Base-by-base conservation (phyloP, 35 echinoderm and acorn worm genomes). In the Holothuria glaberrima region DNA sequence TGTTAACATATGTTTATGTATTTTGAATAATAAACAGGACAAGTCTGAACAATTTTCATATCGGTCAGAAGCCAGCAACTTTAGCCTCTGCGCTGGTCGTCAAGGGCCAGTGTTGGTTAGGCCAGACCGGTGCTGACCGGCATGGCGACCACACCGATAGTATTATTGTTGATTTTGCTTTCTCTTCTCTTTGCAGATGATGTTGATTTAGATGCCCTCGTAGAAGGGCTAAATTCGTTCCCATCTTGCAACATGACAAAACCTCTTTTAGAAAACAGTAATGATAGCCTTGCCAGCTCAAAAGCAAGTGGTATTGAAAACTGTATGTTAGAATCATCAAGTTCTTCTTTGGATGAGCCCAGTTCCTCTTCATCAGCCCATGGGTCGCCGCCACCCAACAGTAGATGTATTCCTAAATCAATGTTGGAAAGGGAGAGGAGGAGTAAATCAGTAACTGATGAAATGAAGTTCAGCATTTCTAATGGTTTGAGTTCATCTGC, bases 191-290 rank as follows among this genome's bases (percentile, higher is more conserved):
- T 18, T 22, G 22, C 84, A 96, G 94, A 95, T 71, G 94, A 96
- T 64, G 94, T 96, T 58, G 94, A 96, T 58, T 75, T 93, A 66
- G 94, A 96, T 88, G 91, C 91, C 22, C 77, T 96, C 12, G 91
- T 96, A 17, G 92, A 95, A 27, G 94, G 91, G 58, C 92, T 96
- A 91, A 95, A 84, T 70, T 93, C 94, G 16, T 96, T 96, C 62
- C 94, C 94, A 12, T 86, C 94, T 17, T 96, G 89, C 71, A 96
- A 93, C 73, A 92, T 93, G 59, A 92, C 84, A 12, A 74, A 88
- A 28, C 94, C 94, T 7, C 88, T 93, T n/a, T 90, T 93, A 67
- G 91, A 92, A 62, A 92, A 81, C 71, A 96, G 68, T 63, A 48
- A 80, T 24, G 68, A 65, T 59, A 71, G 61, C 74, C 71, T 86